phyloP scores from a whole-genome alignment of 2,888 invertebrate species.

The Lordiphosa fenestrarum region DNA sequence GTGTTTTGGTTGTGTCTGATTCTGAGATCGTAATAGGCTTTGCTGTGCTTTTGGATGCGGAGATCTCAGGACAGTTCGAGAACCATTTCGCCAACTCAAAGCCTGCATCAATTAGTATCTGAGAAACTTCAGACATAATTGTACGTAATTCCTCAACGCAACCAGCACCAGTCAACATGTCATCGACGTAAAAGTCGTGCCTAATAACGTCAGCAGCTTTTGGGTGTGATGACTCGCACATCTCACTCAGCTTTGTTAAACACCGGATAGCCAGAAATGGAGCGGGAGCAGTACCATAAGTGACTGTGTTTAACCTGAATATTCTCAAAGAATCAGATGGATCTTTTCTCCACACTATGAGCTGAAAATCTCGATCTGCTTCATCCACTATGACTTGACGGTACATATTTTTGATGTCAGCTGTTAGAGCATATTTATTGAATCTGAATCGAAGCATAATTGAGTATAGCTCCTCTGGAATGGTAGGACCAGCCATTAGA shows the following conservation, averaged over 20 bases:
- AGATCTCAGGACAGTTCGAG: slow-evolving; percentile 2
- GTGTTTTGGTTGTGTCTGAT: slow-evolving; percentile 3
- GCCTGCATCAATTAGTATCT: not conserved
- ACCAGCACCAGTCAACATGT: slow-evolving; percentile 1
- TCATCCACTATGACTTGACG: too few species aligned
- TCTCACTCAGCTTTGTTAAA: too few species aligned
- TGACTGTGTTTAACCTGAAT: not conserved
- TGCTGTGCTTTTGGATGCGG: not conserved
- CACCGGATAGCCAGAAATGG: not conserved
- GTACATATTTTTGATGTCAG: slow-evolving; percentile 1
- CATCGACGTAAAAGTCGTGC: not conserved
- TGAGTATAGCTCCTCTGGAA: not conserved
- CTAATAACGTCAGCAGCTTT: too few species aligned
- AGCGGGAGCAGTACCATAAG: not conserved
- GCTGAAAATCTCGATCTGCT: too few species aligned
- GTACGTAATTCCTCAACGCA: not conserved
- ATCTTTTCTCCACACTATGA: too few species aligned
- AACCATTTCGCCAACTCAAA: not conserved
- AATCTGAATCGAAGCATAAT: not conserved
- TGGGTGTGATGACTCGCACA: too few species aligned
- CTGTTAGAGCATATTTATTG: not conserved
- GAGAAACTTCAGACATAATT: too few species aligned
- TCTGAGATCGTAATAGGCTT: slow-evolving; percentile 1
- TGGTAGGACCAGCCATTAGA: not conserved
- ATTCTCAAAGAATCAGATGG: not conserved